These are phyloP conservation scores for Lepidochrysops patricia DNA, from an alignment of 2,888 invertebrate species.

Conservation along the genomic window DNA sequence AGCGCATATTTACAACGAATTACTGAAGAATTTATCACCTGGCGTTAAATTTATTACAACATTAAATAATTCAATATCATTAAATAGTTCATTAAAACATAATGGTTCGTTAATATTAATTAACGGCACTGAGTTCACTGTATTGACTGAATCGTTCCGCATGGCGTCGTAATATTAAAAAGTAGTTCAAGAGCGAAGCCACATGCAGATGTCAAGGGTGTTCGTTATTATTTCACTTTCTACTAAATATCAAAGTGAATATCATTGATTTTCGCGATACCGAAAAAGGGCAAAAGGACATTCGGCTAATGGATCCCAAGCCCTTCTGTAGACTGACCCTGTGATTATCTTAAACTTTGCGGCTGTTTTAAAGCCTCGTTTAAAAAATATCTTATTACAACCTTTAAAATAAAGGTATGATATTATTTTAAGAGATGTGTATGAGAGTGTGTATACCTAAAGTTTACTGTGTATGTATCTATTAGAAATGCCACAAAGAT, in stretches of 20 bases:
- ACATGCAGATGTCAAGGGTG: slow-evolving; percentile 5
- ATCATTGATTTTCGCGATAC: neutral
- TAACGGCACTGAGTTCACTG: neutral
- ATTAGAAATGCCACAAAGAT: no score
- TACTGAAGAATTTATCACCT: no score
- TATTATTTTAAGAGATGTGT: no score
- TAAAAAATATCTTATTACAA: neutral
- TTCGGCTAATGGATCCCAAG: neutral
- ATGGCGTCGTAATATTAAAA: neutral
- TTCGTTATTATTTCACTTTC: neutral
- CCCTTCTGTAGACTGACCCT: neutral
- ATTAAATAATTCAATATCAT: no score
- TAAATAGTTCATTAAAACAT: no score
- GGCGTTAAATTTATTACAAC: no score
- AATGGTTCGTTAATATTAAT: no score
- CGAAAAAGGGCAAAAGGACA: neutral
- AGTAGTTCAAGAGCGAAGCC: slow-evolving; percentile 1
- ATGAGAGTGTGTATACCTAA: no score
- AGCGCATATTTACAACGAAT: no score
- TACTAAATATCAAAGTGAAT: neutral
- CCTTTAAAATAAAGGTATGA: no score
- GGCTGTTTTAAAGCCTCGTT: neutral
- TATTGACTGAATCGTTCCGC: neutral
- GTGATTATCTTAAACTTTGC: neutral
- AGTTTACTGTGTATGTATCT: no score